Conservation (phyloP, 1,140 invertebrate species). For the Apis cerana region DNA sequence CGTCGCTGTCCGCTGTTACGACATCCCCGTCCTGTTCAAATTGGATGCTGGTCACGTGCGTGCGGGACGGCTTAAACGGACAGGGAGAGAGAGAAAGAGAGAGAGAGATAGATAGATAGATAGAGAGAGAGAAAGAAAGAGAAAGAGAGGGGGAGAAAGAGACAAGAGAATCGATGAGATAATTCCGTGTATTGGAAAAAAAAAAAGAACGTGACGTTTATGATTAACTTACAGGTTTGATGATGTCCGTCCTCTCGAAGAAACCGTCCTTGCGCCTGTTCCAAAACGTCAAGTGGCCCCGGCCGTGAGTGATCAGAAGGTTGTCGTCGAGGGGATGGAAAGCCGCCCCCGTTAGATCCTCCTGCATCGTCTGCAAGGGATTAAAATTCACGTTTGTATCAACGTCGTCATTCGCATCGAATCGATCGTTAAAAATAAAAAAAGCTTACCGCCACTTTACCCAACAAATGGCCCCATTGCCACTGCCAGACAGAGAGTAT, state of each 20-base stretch:
- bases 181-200: too few relatives aligned
- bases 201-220: not conserved
- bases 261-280: conserved; percentile 93
- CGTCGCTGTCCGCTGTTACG: conserved; percentile 96
- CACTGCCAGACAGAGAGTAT: conserved; percentile 94
- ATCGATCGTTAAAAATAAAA: too few relatives aligned
- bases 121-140: too few relatives aligned
- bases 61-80: conserved; percentile 86
- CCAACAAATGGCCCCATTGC: conserved; percentile 93
- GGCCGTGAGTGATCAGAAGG: conserved; percentile 95
- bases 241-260: conserved; percentile 93
- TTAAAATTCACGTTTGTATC: too few relatives aligned
- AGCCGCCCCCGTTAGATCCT: conserved; percentile 93
- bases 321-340: conserved; percentile 97
- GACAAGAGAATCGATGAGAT: too few relatives aligned
- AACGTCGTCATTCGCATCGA: too few relatives aligned
- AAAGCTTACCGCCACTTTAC: conserved; percentile 94
- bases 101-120: not conserved
- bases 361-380: conserved; percentile 92
- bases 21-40: conserved; percentile 97
- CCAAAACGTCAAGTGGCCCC: conserved; percentile 96
- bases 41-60: conserved; percentile 91
- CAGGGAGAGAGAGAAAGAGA: not conserved
- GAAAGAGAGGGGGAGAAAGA: too few relatives aligned
- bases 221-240: conserved; percentile 86